These are phyloP conservation scores for Polylopha cassiicola DNA, from an alignment of 2,888 invertebrate genomes.

Conservation along the genomic window DNA sequence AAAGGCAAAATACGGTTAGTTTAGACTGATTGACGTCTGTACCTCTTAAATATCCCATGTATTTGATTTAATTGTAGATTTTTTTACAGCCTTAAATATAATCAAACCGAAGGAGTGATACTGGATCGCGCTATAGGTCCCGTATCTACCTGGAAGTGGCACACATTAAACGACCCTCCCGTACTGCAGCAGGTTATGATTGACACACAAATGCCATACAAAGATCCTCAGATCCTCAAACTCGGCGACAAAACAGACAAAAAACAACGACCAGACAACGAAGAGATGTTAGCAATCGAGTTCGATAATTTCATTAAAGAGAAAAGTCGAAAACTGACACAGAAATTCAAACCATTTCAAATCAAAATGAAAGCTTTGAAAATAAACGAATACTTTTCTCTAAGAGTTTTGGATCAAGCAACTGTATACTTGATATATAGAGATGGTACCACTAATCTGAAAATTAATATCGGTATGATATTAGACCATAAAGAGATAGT, in stretches of 20 bases:
- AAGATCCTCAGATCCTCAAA: slow-evolving; percentile 56
- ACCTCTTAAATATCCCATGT: neutral
- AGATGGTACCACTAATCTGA: slow-evolving; percentile 58
- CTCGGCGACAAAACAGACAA: slow-evolving; percentile 37
- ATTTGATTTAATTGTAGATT: slow-evolving; percentile 7
- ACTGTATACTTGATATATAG: slow-evolving; percentile 58
- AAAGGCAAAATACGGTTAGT: slow-evolving; percentile 60
- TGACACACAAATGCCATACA: slow-evolving; percentile 58
- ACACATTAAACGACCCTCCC: slow-evolving; percentile 65
- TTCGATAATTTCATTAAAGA: slow-evolving; percentile 67
- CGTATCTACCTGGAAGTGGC: slow-evolving; percentile 68
- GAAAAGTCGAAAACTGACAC: slow-evolving; percentile 56
- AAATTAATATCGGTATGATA: slow-evolving; percentile 67
- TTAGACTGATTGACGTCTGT: neutral
- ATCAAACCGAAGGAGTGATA: slow-evolving; percentile 68
- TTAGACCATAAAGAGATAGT: slow-evolving; percentile 71
- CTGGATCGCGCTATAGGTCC: slow-evolving; percentile 61
- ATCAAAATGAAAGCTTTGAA: slow-evolving; percentile 69
- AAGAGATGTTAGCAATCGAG: slow-evolving; percentile 67
- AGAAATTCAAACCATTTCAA: slow-evolving; percentile 63
- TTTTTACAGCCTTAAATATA: slow-evolving; percentile 58
- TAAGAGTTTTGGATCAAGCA: slow-evolving; percentile 62
- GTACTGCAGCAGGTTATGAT: slow-evolving; percentile 68
- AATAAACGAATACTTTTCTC: slow-evolving; percentile 64
- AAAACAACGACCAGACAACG: slow-evolving; percentile 44